Evolutionary conservation across 1,140 invertebrate genomes (phyloP).

Genomic region (Macrotrachela quadricornifera): DNA sequence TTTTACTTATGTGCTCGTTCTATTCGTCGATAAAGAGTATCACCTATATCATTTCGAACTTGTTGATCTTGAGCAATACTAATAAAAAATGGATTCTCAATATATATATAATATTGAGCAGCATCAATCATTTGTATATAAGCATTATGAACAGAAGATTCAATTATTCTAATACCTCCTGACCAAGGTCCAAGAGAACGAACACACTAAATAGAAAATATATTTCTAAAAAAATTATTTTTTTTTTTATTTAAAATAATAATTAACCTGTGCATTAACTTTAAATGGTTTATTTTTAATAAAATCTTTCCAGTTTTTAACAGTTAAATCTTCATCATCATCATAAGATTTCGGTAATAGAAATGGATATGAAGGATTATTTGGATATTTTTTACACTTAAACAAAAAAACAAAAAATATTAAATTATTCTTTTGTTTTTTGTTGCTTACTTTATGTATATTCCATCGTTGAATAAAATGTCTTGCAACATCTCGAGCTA

Average conservation of each 20-base stretch:
- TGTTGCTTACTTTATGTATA: slow-evolving; percentile 51
- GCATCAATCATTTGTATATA: slow-evolving; percentile 73
- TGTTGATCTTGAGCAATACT: slow-evolving; percentile 33
- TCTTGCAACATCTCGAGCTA: slow-evolving; percentile 68
- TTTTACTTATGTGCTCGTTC: slow-evolving; percentile 48
- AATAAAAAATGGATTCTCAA: slow-evolving; percentile 97
- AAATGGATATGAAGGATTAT: no score
- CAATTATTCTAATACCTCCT: slow-evolving; percentile 53
- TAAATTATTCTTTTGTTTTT: no score
- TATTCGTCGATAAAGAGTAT: slow-evolving; percentile 54
- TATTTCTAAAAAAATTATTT: no score
- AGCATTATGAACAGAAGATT: slow-evolving; percentile 76
- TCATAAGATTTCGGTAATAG: no score
- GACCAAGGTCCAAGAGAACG: slow-evolving; percentile 77
- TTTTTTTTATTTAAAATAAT: slow-evolving; percentile 44
- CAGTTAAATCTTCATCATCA: no score
- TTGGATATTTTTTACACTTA: no score
- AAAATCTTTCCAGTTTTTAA: no score
- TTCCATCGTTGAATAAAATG: slow-evolving; percentile 98
- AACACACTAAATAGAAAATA: slow-evolving; percentile 68
- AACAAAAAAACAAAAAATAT: no score
- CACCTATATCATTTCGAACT: slow-evolving; percentile 27
- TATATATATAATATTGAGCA: slow-evolving; percentile 78
- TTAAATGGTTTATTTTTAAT: no score
- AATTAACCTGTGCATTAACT: no score